Conservation (phyloP, 2,888 invertebrate species). For the Orthosia gothica region DNA sequence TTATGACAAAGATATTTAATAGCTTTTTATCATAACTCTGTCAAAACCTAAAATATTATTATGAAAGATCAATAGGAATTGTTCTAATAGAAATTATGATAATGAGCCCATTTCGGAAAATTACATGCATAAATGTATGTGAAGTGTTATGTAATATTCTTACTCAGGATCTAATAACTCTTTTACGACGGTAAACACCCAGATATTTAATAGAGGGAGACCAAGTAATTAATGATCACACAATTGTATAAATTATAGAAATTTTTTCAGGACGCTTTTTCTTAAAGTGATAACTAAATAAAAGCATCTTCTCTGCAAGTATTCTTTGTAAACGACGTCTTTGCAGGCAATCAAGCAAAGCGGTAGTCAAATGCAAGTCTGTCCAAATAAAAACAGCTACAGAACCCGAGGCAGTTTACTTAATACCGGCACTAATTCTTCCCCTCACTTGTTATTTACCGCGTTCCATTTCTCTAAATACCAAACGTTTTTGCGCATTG, state of each 20-base stretch:
- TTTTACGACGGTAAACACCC: background rate
- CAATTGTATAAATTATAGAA: background rate
- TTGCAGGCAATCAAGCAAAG: conserved; percentile 15
- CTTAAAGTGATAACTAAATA: background rate
- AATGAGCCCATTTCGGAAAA: conserved; percentile 7
- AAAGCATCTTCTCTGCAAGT: background rate
- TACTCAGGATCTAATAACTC: conserved; percentile 18
- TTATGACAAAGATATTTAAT: conserved; percentile 1
- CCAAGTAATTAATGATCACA: background rate
- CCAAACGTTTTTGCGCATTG: conserved; percentile 56
- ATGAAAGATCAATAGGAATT: conserved; percentile 36
- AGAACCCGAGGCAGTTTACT: conserved; percentile 35
- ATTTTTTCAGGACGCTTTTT: background rate
- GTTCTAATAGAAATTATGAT: conserved; percentile 34
- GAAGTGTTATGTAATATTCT: conserved; percentile 5
- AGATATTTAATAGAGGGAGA: background rate
- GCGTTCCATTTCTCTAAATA: conserved; percentile 57
- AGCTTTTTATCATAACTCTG: background rate
- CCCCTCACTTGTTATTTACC: conserved; percentile 58
- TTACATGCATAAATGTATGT: conserved; percentile 47
- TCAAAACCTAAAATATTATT: conserved; percentile 21
- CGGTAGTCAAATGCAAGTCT: conserved; percentile 23
- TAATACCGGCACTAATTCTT: conserved; percentile 57
- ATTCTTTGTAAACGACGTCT: conserved; percentile 16
- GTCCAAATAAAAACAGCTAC: conserved; percentile 30